Evolutionary conservation across 2,797 vertebrate genomes (phyloP), one percentile per base, ranked within the genome.

Genomic region (Syndactyla subalaris): DNA sequence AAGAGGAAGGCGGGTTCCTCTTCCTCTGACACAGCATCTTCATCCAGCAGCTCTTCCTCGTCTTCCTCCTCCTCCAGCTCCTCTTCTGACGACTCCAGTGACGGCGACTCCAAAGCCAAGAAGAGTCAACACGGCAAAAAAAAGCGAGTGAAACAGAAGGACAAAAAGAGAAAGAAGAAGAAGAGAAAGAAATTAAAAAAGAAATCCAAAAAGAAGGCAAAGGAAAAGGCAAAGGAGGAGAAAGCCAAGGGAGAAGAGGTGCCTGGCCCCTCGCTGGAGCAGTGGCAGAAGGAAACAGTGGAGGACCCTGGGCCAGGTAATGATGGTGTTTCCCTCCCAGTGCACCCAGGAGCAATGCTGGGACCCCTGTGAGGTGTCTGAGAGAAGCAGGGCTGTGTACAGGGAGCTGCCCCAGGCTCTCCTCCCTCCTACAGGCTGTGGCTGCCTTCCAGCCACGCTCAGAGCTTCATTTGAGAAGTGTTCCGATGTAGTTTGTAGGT

Each of bases 261-360:
- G 48, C 97, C 98, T 0, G 98, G 98, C 17, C 98, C 98, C 10
- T 98, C 95, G 0, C 96, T 99, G 95, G 98, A 99, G 90, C 98
- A 98, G 96, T 99, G 99, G 98, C 98, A 99, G 97, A 98, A 97
- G 76, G 98, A 99, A 2, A 96, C 98, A 1, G 93, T 71, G 32
- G 97, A 97, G 80, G 99, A 99, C 49, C 96, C 98, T 0, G 99
- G 98, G 41, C 99, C 99, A 96, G 99, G 99, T 99, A 93, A 93
- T 7, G 7, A 8, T 30, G 7, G 4, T 3, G 6, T 16, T 27
- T 51, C 27, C 12, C 27, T 77, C 34, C 76, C 58, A 22, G 46
- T 12, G 52, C 46, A 59, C 39, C 7, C 17, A 20, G 14, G 30
- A 5, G 4, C 8, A 2, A 2, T 1, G 1, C 21, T n/a, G 48